Conservation (phyloP, 1,140 invertebrate genomes). For the Nephila pilipes region DNA sequence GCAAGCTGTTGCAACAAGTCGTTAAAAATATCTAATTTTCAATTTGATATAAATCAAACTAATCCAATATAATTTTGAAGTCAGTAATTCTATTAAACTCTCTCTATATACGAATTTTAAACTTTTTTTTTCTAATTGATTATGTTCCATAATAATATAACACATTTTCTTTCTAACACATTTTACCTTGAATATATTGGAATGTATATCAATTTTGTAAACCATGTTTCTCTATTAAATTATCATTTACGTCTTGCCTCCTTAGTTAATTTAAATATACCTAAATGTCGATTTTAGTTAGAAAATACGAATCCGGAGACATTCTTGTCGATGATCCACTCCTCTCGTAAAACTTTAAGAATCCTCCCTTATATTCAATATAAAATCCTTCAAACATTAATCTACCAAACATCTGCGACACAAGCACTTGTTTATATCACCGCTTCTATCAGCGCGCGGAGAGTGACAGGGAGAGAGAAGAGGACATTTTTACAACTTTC, state of each 20-base stretch:
- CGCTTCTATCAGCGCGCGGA: not conserved
- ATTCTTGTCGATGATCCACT: not conserved
- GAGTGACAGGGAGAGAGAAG: not conserved
- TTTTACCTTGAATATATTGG: no score
- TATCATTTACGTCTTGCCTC: not conserved
- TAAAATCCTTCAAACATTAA: not conserved
- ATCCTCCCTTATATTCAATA: not conserved
- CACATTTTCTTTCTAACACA: no score
- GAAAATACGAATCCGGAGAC: not conserved
- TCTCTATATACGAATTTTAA: no score
- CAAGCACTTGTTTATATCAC: not conserved
- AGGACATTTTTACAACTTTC: constrained; percentile 1
- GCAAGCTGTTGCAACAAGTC: no score
- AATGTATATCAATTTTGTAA: no score
- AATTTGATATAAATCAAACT: no score
- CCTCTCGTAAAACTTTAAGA: not conserved
- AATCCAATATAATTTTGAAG: no score
- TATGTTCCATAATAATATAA: no score
- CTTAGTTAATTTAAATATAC: not conserved
- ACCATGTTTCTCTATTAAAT: no score
- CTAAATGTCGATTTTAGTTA: not conserved
- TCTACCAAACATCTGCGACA: not conserved
- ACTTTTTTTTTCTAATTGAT: no score
- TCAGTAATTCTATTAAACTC: no score
- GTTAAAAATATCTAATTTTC: no score